These are phyloP conservation scores for Chauna torquata DNA, from an alignment of 2,113 vertebrate species.

Conservation along the genomic window DNA sequence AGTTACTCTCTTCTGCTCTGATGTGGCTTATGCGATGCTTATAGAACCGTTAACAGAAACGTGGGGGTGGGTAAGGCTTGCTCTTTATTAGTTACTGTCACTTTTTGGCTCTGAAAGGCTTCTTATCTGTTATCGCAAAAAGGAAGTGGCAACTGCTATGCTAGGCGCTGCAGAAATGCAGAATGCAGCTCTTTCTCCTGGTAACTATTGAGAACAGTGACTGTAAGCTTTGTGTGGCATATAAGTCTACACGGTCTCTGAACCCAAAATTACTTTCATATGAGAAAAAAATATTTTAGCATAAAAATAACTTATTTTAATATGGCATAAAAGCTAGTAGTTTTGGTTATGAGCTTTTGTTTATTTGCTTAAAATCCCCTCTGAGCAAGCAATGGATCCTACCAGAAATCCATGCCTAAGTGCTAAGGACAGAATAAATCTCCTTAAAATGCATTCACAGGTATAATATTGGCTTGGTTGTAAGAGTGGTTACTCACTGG, in stretches of 20 bases:
- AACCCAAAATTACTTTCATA: not conserved
- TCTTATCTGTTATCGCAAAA: not conserved
- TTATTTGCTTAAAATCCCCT: not conserved
- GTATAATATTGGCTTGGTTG: not conserved
- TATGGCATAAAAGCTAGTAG: not conserved
- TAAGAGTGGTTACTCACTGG: not conserved
- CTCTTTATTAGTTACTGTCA: constrained; percentile 46
- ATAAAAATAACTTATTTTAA: not conserved
- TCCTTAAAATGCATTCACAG: not conserved
- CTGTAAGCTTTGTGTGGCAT: not conserved
- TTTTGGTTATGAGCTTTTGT: not conserved
- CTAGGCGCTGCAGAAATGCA: constrained; percentile 10
- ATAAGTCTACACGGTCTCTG: not conserved
- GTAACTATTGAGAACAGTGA: not conserved
- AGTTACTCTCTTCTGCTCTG: not conserved
- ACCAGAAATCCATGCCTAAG: not conserved
- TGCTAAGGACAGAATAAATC: not conserved
- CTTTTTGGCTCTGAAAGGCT: constrained; percentile 39
- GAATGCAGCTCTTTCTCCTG: not conserved
- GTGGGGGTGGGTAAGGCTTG: not conserved
- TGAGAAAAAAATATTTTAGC: not conserved
- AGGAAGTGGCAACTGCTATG: not conserved
- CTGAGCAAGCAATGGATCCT: not conserved
- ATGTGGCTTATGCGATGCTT: constrained; percentile 3
- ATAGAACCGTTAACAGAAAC: constrained; percentile 1